phyloP scores from a whole-genome alignment of 2,113 vertebrate species.

The Cygnus atratus region DNA sequence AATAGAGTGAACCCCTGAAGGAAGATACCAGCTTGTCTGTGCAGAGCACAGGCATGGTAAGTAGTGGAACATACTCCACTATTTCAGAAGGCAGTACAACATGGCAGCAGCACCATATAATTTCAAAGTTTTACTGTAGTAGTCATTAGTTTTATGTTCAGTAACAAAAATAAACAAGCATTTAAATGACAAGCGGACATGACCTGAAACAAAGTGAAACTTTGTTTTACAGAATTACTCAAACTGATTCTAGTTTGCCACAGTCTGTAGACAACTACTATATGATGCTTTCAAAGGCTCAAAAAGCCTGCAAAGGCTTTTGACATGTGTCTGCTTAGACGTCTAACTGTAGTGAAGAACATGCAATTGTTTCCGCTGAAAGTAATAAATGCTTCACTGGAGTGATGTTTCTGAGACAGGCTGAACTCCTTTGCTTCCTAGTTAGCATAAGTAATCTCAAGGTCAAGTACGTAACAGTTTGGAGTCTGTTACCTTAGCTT shows the following conservation, averaged over 20 bases:
- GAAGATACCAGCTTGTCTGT: not conserved
- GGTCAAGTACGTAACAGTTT: not conserved
- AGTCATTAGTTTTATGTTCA: not conserved
- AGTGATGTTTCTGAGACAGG: not conserved
- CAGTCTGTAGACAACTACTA: not conserved
- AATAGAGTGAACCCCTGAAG: not conserved
- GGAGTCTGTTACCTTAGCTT: not conserved
- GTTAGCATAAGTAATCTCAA: not conserved
- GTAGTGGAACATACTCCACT: not conserved
- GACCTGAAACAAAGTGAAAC: not conserved
- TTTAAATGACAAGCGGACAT: fast-evolving
- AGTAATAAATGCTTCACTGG: fast-evolving
- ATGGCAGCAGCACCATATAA: fast-evolving
- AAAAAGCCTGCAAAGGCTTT: not conserved
- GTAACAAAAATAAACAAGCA: not conserved
- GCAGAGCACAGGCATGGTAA: not conserved
- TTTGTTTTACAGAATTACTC: not conserved
- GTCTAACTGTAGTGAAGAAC: not conserved
- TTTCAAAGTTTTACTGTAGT: not conserved
- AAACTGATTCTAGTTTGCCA: not conserved
- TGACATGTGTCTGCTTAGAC: not conserved
- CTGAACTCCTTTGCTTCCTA: not conserved
- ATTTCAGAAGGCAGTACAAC: not conserved
- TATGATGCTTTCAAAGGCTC: not conserved
- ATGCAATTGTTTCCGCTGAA: not conserved